Evolutionary conservation across 2,113 vertebrate species (phyloP).

Genomic region (Oryzias melastigma): DNA sequence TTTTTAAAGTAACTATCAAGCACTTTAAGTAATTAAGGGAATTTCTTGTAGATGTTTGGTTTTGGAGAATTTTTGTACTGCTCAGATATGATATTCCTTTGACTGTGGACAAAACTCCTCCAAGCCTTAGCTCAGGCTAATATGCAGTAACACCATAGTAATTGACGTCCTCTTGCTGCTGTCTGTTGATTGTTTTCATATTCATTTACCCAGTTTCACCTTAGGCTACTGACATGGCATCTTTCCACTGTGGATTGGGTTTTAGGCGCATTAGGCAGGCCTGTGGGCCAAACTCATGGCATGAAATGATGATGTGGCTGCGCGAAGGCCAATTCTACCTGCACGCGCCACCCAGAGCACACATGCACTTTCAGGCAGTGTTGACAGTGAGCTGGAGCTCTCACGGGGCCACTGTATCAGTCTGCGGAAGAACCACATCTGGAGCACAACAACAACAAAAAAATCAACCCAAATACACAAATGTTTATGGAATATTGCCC

Average conservation of each 20-base stretch:
- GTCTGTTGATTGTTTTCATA: slow-evolving; percentile 41
- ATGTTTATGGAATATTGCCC: slow-evolving; percentile 14
- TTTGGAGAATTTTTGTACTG: no score
- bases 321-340: slow-evolving; percentile 31
- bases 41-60: no score
- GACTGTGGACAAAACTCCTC: background rate
- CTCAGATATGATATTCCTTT: background rate
- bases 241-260: slow-evolving; percentile 29
- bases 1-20: no score
- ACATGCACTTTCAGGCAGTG: slow-evolving; percentile 42
- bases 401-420: slow-evolving; percentile 31
- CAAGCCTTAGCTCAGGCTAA: background rate
- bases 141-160: background rate
- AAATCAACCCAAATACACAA: slow-evolving; percentile 28
- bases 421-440: slow-evolving; percentile 19
- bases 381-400: slow-evolving; percentile 37
- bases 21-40: no score
- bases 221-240: slow-evolving; percentile 41
- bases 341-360: slow-evolving; percentile 16
- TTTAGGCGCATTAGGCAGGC: slow-evolving; percentile 33
- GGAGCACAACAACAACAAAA: slow-evolving; percentile 19
- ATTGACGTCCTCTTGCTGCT: slow-evolving; percentile 20
- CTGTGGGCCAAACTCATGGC: slow-evolving; percentile 40
- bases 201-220: slow-evolving; percentile 44
- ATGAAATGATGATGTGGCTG: slow-evolving; percentile 16